These are phyloP conservation scores for Silurus aristotelis DNA, from an alignment of 2,797 vertebrate species.

Conservation along the genomic window DNA sequence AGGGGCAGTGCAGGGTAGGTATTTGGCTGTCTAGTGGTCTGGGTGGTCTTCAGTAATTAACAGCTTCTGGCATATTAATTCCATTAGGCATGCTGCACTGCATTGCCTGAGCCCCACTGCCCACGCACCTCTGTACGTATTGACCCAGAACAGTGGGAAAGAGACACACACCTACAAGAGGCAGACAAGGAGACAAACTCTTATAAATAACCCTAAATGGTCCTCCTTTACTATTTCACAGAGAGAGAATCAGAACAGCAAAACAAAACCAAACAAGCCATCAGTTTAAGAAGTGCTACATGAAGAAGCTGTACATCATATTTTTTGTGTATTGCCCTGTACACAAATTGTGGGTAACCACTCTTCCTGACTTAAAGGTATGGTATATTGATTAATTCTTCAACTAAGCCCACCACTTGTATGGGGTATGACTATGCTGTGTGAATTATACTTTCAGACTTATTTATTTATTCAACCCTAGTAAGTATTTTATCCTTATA, in stretches of 20 bases:
- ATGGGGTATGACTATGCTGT: constrained; percentile 27
- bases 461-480: background rate
- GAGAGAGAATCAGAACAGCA: background rate
- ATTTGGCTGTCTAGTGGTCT: constrained; percentile 26
- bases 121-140: constrained; percentile 25
- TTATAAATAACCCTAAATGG: background rate
- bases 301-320: background rate
- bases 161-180: constrained; percentile 9
- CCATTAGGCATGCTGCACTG: constrained; percentile 47
- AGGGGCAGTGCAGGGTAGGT: constrained; percentile 7
- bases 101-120: constrained; percentile 24
- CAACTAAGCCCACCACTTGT: background rate
- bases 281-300: background rate
- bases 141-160: background rate
- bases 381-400: constrained; percentile 45
- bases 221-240: background rate
- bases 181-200: background rate
- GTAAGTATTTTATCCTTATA: background rate
- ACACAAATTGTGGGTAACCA: background rate
- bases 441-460: constrained; percentile 4
- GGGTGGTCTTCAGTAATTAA: constrained; percentile 48
- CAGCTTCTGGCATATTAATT: constrained; percentile 48
- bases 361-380: background rate
- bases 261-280: background rate
- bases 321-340: background rate